Evolutionary conservation across 2,888 invertebrate species (phyloP), one percentile per base, ranked within the genome.

Genomic region (Sminthurides aquaticus): DNA sequence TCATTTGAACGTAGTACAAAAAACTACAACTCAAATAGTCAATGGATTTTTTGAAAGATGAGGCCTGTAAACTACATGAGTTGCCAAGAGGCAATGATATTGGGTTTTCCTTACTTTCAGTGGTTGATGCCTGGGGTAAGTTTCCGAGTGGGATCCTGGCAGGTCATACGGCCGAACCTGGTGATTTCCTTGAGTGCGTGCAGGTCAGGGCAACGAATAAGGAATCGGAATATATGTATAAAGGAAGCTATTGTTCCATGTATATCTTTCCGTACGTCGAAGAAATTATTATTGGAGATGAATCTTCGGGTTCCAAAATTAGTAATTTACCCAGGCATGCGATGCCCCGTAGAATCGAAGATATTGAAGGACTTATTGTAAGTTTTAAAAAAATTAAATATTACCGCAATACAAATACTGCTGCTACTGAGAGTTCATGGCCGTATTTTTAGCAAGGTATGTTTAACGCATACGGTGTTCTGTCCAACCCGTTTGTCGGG

Each of bases 61-160:
- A 34, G 43, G 15, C 43, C 43, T 34, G 43, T 34, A 34, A n/a
- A n/a, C n/a, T n/a, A n/a, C n/a, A n/a, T n/a, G 43, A 34, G 15
- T 15, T 34, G 43, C 43, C 15, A 11, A 34, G 8, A 34, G 43
- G 43, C 43, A 11, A 15, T 34, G 43, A 34, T 11, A 34, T 11
- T 34, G 5, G 15, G 43, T 34, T 15, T 34, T 34, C 5, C 15
- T 5, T 5, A 34, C 15, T 34, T 34, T 11, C 22, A 62, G 62
- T 62, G 62, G 20, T 62, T 5, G 62, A 62, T 28, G 26, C 62
- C 8, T 62, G 62, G 62, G 62, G 62, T 8, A 62, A 62, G 25
- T 54, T 62, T 34, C 62, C 61, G 2, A 22, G 34, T 20, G 62
- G 62, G 1, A 5, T 62, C 15, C 20, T 55, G 8, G 34, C 29